phyloP scores from a whole-genome alignment of 2,113 vertebrate species.

The Rhinoptilus africanus region DNA sequence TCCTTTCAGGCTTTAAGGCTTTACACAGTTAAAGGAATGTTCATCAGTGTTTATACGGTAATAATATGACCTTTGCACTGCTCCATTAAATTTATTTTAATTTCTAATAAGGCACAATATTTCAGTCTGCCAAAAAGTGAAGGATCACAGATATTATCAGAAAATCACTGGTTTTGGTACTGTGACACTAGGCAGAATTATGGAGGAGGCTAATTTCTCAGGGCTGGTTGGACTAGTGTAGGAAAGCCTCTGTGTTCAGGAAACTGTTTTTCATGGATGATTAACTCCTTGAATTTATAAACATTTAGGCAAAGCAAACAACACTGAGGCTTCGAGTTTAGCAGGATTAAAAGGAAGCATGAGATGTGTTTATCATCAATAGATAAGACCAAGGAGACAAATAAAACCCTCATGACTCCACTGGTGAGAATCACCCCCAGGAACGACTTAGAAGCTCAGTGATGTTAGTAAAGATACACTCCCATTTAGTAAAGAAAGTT shows the following conservation, averaged over 20 bases:
- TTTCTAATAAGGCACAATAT: neutral
- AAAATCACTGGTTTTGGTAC: neutral
- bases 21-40: neutral
- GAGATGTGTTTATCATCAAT: neutral
- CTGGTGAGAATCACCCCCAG: neutral
- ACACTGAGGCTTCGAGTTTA: neutral
- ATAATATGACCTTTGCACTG: neutral
- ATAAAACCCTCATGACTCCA: neutral
- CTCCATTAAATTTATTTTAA: neutral
- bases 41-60: neutral
- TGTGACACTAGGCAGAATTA: neutral
- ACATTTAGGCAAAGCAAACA: neutral
- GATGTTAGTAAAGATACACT: neutral
- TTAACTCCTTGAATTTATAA: neutral
- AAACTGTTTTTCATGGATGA: neutral
- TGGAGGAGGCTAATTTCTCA: neutral
- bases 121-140: neutral
- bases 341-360: neutral
- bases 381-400: neutral
- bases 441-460: neutral
- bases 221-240: neutral
- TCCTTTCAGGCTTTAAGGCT: neutral
- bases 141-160: neutral
- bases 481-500: neutral
- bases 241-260: neutral